Evolutionary conservation across 1,140 invertebrate genomes (phyloP), one percentile per base, ranked within the genome.

Genomic region (Macrocentrus cingulum): DNA sequence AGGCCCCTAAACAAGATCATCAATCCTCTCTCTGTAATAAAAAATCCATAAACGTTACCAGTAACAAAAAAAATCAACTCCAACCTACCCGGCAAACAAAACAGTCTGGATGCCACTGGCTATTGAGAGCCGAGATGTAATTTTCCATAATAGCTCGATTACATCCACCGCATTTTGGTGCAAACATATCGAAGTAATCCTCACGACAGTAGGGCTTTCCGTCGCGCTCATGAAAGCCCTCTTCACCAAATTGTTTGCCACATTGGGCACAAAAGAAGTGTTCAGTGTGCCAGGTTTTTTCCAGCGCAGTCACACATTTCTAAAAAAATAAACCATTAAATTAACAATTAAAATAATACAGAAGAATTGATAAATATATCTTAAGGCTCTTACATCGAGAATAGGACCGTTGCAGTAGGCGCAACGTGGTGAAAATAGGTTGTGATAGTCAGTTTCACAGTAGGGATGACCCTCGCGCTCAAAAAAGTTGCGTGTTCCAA

Each of bases 241-340:
- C 95, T 66, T 98, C 95, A 5, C 95, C 95, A 70, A 98, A 98
- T 72, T 94, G 93, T 74, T 95, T 92, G 44, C 95, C 95, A 79
- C 97, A 98, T 71, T 98, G 94, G 39, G 94, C 94, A 81, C 98
- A 99, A 83, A 98, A 96, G 85, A 99, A 99, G 81, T 99, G 97
- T 77, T 99, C 96, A 59, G 95, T 96, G 78, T 99, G 98, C 95
- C 96, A 99, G 39, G 96, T 99, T 75, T 95, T 95, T 71, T 98
- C 96, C 72, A 99, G 80, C 1, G 97, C 97, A 0, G 95, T 99
- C 29, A 99, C 94, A 81, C 97, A 99, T 95, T 98, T 98, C 95
- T 98, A 81, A 34, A 84, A 58, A 69, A 69, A 18, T 50, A 59
- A 63, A 23, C 32, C 51, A 62, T 32, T 45, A 36, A 29, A 32